Evolutionary conservation across 2,797 vertebrate species (phyloP), one percentile per base, ranked within the genome.

Genomic region (Salarias fasciatus): DNA sequence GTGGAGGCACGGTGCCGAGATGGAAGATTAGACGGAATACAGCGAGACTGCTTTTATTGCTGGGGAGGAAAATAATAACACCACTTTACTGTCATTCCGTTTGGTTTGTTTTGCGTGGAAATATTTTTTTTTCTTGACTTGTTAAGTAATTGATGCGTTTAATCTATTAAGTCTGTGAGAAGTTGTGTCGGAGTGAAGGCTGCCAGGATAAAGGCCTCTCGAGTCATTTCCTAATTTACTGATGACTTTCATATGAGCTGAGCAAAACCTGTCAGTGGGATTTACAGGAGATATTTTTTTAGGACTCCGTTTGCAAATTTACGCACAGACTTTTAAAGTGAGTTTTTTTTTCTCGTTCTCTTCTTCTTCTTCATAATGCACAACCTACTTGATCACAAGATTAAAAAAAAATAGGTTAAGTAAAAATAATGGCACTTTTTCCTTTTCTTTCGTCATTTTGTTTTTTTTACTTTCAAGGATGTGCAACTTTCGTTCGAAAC

Each of bases 1-100:
- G 36, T 51, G 11, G 57, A 76, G 79, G 76, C 79, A 51, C n/a
- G 10, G 30, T 50, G 66, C 74, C 68, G 51, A 83, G 61, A 75
- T 77, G 48, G 54, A 29, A 29, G 43, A 70, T 54, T n/a, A 53
- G 65, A 47, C 5, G 4, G 77, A 50, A 65, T 54, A 15, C 12
- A 67, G 41, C 24, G 14, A 30, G 46, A 53, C 10, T 45, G 46
- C 47, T 74, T 14, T 50, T 33, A 38, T 12, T 35, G 54, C 66
- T 8, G 3, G 1, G 12, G 7, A 58, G 38, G 29, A 1, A 68
- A 56, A 52, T 43, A 29, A 48, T 35, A 45, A 56, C 33, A 15
- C 1, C 35, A 8, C 18, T 45, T 72, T 58, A 28, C 33, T 8
- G 8, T 44, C 8, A 28, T 35, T 11, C 15, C 1, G 24, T 62